phyloP scores from a whole-genome alignment of 2,797 vertebrate species.

The Falco rusticolus region DNA sequence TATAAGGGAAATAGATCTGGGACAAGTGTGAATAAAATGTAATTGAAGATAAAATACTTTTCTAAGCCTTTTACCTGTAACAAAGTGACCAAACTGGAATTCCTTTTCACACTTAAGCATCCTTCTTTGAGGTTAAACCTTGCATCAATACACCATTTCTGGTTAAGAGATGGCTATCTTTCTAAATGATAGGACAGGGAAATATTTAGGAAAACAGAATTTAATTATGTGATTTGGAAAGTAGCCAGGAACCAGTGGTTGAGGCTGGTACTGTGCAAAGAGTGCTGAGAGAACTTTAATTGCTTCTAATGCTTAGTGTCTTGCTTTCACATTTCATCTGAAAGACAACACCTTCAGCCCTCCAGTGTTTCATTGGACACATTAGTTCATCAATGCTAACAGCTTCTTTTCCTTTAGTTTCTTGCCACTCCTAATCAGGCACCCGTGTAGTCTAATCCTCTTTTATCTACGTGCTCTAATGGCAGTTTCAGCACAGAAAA shows the following conservation, averaged over 20 bases:
- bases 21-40: not conserved
- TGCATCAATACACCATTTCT: not conserved
- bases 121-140: not conserved
- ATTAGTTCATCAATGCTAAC: conserved; percentile 34
- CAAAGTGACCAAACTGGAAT: not conserved
- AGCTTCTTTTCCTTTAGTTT: not conserved
- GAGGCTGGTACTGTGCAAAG: conserved; percentile 10
- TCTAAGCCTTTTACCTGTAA: not conserved
- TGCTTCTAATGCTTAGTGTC: conserved; percentile 37
- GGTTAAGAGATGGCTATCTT: conserved; percentile 13
- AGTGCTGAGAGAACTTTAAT: conserved; percentile 52
- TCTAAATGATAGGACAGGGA: conserved; percentile 22
- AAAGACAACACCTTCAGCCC: conserved; percentile 52
- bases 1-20: not conserved
- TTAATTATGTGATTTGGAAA: conserved; percentile 57
- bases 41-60: not conserved
- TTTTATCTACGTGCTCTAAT: not conserved
- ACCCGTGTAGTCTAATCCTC: conserved; percentile 25
- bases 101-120: not conserved
- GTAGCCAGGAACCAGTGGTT: conserved; percentile 28
- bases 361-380: not conserved
- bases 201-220: conserved; percentile 58
- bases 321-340: conserved; percentile 57
- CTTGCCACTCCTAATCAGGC: not conserved
- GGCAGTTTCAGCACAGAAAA: not conserved